These are phyloP conservation scores for Pseudorhiza aurosa DNA, from an alignment of 30 jellyfish, hydroid and myxozoan species.

Conservation along the genomic window DNA sequence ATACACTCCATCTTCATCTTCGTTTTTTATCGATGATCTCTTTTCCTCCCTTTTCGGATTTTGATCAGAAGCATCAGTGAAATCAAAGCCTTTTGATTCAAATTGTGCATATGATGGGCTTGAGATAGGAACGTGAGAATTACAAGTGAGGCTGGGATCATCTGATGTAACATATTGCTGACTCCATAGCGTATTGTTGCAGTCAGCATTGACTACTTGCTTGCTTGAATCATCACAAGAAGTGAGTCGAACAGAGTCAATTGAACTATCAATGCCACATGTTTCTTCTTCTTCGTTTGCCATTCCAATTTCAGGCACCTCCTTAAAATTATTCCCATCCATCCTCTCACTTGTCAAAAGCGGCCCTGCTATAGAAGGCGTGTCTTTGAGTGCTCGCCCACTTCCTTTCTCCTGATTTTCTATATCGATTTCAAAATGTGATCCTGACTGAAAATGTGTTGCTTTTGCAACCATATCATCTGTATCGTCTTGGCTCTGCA, in stretches of 20 bases:
- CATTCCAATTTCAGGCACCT: neutral
- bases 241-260: neutral
- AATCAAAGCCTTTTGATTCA: neutral
- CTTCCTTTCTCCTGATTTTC: neutral
- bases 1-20: neutral
- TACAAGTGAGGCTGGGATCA: neutral
- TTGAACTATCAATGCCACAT: neutral
- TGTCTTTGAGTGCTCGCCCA: neutral
- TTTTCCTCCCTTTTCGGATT: neutral
- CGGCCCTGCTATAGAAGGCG: constrained; percentile 53
- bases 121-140: neutral
- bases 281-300: neutral
- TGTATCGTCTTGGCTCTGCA: constrained; percentile 25
- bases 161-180: neutral
- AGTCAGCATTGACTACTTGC: neutral
- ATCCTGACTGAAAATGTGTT: neutral
- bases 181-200: too few relatives aligned
- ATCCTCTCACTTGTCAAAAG: constrained; percentile 58
- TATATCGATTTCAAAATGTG: constrained; percentile 17
- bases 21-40: neutral
- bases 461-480: constrained; percentile 34
- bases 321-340: neutral
- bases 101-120: constrained; percentile 1
- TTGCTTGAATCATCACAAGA: neutral
- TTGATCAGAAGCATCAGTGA: neutral